phyloP scores from a whole-genome alignment of 2,888 invertebrate species.

The Agrilus biguttatus region DNA sequence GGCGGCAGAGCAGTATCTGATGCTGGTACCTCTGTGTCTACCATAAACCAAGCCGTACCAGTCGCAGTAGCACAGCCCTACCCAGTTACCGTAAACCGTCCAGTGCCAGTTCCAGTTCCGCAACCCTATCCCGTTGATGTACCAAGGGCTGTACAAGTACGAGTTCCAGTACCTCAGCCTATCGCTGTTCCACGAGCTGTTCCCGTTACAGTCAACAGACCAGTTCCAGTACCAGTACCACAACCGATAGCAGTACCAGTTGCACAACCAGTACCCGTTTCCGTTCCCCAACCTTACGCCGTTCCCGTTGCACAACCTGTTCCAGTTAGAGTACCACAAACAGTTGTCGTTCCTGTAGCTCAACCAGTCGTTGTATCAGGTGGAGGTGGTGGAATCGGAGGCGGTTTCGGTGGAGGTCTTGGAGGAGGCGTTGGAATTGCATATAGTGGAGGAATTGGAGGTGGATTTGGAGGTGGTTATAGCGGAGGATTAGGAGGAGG shows the following conservation, averaged over 20 bases:
- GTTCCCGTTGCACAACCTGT: slow-evolving; percentile 23
- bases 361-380: slow-evolving; percentile 16
- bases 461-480: background rate
- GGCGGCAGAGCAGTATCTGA: no score
- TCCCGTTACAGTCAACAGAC: slow-evolving; percentile 18
- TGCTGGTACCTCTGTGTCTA: no score
- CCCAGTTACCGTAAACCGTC: no score
- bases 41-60: slow-evolving; percentile 1
- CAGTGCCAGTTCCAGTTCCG: no score
- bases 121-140: no score
- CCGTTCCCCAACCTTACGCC: slow-evolving; percentile 22
- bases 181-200: slow-evolving; percentile 16
- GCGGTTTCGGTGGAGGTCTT: slow-evolving; percentile 1
- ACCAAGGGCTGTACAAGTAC: slow-evolving; percentile 6
- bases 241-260: slow-evolving; percentile 12
- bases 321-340: slow-evolving; percentile 24
- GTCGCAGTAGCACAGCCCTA: background rate
- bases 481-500: slow-evolving; percentile 1
- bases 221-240: slow-evolving; percentile 19
- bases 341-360: slow-evolving; percentile 17
- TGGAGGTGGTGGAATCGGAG: slow-evolving; percentile 10
- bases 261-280: slow-evolving; percentile 14
- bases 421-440: background rate
- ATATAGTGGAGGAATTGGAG: background rate
- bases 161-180: slow-evolving; percentile 18